phyloP scores from a whole-genome alignment of 2,113 vertebrate genomes.

The Myrmophylax atrothorax region DNA sequence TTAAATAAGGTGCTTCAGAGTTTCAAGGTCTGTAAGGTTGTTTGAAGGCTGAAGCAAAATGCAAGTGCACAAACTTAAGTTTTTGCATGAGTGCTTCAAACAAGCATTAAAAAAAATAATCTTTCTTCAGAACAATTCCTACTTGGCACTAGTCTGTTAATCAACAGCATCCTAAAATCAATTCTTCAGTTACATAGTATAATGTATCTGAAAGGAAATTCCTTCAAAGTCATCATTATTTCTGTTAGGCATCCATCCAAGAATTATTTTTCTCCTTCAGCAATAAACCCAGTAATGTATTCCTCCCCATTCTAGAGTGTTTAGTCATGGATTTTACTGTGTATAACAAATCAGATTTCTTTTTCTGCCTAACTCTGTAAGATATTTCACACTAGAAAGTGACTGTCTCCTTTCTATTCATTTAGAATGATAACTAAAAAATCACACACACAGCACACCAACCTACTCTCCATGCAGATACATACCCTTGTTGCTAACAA shows the following conservation, averaged over 20 bases:
- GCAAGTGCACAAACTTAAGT: not conserved
- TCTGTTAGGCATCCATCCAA: constrained; percentile 10
- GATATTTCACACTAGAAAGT: not conserved
- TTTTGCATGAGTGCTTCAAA: not conserved
- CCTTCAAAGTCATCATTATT: not conserved
- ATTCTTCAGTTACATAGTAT: not conserved
- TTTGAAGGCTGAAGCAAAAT: not conserved
- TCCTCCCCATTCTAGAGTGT: not conserved
- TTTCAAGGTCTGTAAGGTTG: not conserved
- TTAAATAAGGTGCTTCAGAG: not conserved
- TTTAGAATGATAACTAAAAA: not conserved
- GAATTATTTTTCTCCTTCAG: constrained; percentile 17
- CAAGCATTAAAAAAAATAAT: not conserved
- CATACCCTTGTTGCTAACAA: not conserved
- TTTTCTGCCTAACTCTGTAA: not conserved
- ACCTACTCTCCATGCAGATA: not conserved
- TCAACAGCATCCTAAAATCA: not conserved
- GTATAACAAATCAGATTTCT: not conserved
- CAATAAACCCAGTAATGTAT: not conserved
- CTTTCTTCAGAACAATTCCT: not conserved
- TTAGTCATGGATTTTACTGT: constrained; percentile 8
- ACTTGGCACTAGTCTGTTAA: not conserved
- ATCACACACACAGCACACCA: not conserved
- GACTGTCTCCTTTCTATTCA: not conserved
- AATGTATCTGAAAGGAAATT: not conserved